Evolutionary conservation across 2,113 vertebrate genomes (phyloP), one percentile per base, ranked within the genome.

Genomic region (Vimba vimba): DNA sequence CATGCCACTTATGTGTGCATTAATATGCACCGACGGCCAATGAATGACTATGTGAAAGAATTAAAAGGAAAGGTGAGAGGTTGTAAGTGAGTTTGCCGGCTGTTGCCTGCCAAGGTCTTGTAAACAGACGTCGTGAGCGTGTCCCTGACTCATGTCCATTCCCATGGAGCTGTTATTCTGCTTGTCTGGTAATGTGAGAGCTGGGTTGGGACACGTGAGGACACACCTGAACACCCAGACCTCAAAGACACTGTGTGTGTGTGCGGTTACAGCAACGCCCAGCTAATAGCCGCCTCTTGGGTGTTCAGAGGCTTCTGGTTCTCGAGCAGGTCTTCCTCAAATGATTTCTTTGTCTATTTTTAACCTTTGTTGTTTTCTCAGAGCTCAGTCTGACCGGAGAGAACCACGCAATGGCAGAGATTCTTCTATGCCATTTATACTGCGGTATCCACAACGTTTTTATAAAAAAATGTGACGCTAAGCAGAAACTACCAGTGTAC

Each of bases 211-310:
- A 88, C 90, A 86, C 87, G 57, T 84, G 66, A 69, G 84, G 83
- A 78, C 79, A 94, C 91, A 93, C 91, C 93, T 94, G 92, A 92
- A 74, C 57, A 73, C 33, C 27, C 71, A 75, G 13, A 75, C 71
- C 71, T 47, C 71, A 27, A 15, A 75, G 33, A 39, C 0, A 10
- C 33, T 69, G 3, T 73, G 21, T 73, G 21, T 85, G 83, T 86
- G 52, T 30, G 78, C 23, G 66, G 39, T 25, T 75, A 47, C 43
- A 75, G 43, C 43, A 27, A 75, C 12, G 11, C 39, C 43, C 73
- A 15, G 71, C 68, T 84, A 84, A 84, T 62, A 21, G 71, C 23
- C 47, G 57, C 82, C 52, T 84, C 82, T 45, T 84, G 13, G 82
- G 73, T 76, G 82, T 59, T 47, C 50, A 74, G 66, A 74, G 30